Percentiles rank a stretch among this genome's conserved stretches.
Evolutionary conservation across 2,888 invertebrate species (phyloP).

Genomic region (Prenolepis imparis): DNA sequence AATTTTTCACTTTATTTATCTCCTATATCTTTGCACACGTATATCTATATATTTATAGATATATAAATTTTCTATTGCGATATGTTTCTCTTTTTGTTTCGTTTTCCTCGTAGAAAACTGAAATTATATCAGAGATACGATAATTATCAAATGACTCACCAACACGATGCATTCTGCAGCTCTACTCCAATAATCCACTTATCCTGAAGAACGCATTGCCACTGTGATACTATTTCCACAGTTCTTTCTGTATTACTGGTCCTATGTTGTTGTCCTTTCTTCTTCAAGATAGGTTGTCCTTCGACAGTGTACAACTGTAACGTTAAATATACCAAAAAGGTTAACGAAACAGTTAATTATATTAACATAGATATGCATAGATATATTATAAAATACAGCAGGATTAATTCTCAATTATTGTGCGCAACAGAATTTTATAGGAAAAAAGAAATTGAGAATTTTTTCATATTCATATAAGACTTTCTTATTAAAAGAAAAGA

Average conservation of each 20-base stretch:
- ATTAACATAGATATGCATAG: neutral
- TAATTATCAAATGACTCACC: constrained; percentile 78
- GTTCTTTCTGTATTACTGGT: constrained; percentile 13
- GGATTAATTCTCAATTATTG: neutral
- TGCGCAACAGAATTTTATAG: neutral
- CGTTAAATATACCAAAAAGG: neutral
- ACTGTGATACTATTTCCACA: constrained; percentile 73
- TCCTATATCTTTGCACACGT: neutral
- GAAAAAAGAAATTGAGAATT: neutral
- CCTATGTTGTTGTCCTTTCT: constrained; percentile 39
- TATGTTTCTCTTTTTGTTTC: neutral
- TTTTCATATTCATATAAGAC: neutral
- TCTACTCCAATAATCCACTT: constrained; percentile 84
- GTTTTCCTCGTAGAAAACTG: constrained; percentile 46
- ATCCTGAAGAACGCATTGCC: constrained; percentile 82
- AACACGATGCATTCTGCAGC: constrained; percentile 78
- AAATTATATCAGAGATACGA: constrained; percentile 53
- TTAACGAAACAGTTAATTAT: neutral
- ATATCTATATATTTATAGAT: neutral
- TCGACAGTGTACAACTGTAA: constrained; percentile 76
- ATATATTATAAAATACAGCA: neutral
- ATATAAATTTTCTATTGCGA: neutral
- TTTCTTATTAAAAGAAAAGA: neutral
- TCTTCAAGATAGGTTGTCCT: constrained; percentile 77
- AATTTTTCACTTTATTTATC: neutral